phyloP scores from a whole-genome alignment of 2,888 invertebrate genomes.

The Cephus rjabovi region DNA sequence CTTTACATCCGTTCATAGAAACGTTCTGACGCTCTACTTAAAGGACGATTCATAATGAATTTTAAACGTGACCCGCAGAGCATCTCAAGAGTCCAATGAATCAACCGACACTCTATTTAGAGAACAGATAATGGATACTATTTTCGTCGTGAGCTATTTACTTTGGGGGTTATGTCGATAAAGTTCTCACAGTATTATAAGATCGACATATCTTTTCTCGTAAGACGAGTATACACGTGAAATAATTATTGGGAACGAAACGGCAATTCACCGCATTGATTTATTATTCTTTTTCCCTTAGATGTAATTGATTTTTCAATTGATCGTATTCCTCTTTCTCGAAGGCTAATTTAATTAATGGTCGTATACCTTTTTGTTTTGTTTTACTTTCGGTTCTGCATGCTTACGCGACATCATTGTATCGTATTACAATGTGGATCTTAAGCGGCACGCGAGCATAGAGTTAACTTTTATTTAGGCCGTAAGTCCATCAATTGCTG shows the following conservation, averaged over 20 bases:
- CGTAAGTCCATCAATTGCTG: not conserved
- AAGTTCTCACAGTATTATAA: not conserved
- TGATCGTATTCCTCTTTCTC: not conserved
- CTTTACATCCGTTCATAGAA: not conserved
- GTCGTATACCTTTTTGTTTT: not conserved
- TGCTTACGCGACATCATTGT: not conserved
- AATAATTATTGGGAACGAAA: not conserved
- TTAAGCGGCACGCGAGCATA: not conserved
- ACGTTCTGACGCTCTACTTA: not conserved
- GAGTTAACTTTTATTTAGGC: not conserved
- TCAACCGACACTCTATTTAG: constrained; percentile 40
- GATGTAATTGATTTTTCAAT: not conserved
- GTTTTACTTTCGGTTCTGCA: not conserved
- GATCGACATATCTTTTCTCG: too few relatives aligned
- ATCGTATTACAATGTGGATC: not conserved
- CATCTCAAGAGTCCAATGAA: not conserved
- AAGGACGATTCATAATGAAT: not conserved
- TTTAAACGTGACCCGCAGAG: not conserved
- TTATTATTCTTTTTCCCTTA: not conserved
- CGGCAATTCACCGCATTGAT: not conserved
- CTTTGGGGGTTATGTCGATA: constrained; percentile 32
- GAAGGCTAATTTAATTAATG: not conserved
- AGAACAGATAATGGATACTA: constrained; percentile 36
- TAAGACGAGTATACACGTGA: not conserved
- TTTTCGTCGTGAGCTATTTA: constrained; percentile 42